Percentiles rank a stretch among this genome's conserved stretches.
These are phyloP conservation scores for Falco berigora DNA, from an alignment of 2,797 vertebrate species.

Conservation along the genomic window DNA sequence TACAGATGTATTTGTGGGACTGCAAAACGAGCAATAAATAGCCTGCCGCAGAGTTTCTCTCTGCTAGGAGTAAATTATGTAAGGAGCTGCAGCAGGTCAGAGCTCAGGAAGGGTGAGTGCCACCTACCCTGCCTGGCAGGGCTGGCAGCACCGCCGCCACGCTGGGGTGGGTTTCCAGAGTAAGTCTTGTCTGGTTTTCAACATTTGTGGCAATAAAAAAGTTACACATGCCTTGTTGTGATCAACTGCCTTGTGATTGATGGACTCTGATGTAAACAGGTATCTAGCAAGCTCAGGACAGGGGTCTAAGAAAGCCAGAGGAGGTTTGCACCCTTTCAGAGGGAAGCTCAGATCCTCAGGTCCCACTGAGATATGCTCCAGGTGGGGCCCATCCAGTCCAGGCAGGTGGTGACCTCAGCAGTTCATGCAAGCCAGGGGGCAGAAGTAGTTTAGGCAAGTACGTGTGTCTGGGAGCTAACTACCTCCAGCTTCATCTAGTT, in stretches of 20 bases:
- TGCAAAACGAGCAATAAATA: not conserved
- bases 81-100: not conserved
- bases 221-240: fast-evolving
- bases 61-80: fast-evolving
- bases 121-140: not conserved
- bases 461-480: not conserved
- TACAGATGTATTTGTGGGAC: not conserved
- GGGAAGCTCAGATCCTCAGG: not conserved
- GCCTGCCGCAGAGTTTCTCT: not conserved
- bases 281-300: not conserved
- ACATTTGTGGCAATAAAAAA: not conserved
- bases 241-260: fast-evolving
- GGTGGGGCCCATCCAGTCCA: not conserved
- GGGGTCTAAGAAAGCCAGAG: not conserved
- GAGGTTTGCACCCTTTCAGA: too few relatives aligned
- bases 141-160: fast-evolving
- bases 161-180: not conserved
- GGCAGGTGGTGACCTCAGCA: not conserved
- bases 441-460: not conserved
- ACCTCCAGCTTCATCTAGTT: not conserved
- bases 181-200: not conserved
- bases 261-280: fast-evolving
- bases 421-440: too few relatives aligned
- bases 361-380: not conserved
- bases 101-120: not conserved